A percentile compares a stretch with the other conserved stretches of the same genome.
Conservation (phyloP, 1,140 invertebrate genomes). For the Diachasmimorpha longicaudata region DNA sequence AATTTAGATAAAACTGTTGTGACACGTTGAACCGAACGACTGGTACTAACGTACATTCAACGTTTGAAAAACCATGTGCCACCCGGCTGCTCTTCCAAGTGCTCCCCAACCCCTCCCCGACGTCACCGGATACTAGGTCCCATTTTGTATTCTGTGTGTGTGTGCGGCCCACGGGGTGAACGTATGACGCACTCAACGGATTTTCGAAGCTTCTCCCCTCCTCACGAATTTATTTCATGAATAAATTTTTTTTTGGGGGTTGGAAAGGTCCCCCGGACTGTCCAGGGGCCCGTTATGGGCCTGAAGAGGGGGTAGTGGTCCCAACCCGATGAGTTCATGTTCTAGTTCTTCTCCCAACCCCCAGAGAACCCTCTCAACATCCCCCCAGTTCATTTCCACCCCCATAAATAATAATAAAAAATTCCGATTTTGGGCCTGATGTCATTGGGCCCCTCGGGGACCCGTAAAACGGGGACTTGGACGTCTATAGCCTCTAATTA, state of each 20-base stretch:
- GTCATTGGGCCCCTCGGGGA: background rate
- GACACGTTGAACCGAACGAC: slow-evolving; percentile 1
- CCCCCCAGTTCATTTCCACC: background rate
- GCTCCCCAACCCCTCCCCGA: slow-evolving; percentile 3
- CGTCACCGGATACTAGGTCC: background rate
- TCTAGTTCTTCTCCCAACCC: too few species aligned
- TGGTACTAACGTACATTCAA: slow-evolving; percentile 24
- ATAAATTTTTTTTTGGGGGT: slow-evolving; percentile 6
- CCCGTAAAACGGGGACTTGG: slow-evolving; percentile 17
- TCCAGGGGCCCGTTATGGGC: background rate
- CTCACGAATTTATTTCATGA: background rate
- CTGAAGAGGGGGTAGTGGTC: too few species aligned
- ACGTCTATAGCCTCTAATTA: too few species aligned
- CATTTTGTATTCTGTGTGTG: slow-evolving; percentile 5
- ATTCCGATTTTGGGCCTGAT: background rate
- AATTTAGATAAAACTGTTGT: too few species aligned
- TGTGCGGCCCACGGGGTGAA: background rate
- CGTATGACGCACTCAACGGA: slow-evolving; percentile 22
- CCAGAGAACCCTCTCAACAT: too few species aligned
- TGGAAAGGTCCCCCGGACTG: background rate
- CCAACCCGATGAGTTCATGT: too few species aligned
- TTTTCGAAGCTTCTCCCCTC: background rate
- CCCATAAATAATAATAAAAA: background rate
- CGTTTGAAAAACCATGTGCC: slow-evolving; percentile 12
- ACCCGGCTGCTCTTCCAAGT: slow-evolving; percentile 11